phyloP scores from a whole-genome alignment of 2,888 invertebrate genomes.

The Pachymerium ferrugineum region DNA sequence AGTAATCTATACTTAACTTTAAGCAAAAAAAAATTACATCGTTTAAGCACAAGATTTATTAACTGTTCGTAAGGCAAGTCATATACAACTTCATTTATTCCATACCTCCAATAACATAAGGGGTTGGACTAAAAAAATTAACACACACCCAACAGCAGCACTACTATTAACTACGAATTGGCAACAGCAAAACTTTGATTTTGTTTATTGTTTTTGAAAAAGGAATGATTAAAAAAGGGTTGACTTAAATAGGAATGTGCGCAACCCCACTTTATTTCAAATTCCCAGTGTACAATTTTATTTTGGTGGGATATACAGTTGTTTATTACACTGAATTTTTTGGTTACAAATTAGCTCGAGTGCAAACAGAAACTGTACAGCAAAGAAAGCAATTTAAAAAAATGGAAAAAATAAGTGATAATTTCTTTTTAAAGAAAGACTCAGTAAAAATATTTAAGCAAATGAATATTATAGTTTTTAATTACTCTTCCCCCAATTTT shows the following conservation, averaged over 20 bases:
- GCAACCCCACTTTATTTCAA: background rate
- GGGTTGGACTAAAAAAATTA: conserved; percentile 13
- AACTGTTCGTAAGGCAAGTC: conserved; percentile 29
- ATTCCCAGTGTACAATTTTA: background rate
- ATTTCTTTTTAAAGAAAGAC: too few relatives aligned
- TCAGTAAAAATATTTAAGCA: too few relatives aligned
- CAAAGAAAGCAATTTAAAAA: background rate
- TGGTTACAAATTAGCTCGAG: background rate
- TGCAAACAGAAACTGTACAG: conserved; percentile 9
- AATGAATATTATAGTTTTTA: background rate
- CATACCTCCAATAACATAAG: background rate
- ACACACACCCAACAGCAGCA: conserved; percentile 28
- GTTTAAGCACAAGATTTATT: conserved; percentile 28
- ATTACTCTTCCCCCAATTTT: background rate
- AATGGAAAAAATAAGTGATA: background rate
- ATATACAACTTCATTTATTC: conserved; percentile 11
- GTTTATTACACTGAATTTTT: conserved; percentile 18
- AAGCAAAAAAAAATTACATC: background rate
- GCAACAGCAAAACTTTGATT: background rate
- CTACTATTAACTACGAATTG: background rate
- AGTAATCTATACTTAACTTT: too few relatives aligned
- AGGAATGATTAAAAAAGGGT: conserved; percentile 20
- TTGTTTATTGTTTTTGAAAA: background rate
- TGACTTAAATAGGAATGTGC: conserved; percentile 21
- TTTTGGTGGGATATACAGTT: conserved; percentile 16